These are phyloP conservation scores for Uropsilus gracilis DNA, from an alignment of 2,113 vertebrate species.

Conservation along the genomic window DNA sequence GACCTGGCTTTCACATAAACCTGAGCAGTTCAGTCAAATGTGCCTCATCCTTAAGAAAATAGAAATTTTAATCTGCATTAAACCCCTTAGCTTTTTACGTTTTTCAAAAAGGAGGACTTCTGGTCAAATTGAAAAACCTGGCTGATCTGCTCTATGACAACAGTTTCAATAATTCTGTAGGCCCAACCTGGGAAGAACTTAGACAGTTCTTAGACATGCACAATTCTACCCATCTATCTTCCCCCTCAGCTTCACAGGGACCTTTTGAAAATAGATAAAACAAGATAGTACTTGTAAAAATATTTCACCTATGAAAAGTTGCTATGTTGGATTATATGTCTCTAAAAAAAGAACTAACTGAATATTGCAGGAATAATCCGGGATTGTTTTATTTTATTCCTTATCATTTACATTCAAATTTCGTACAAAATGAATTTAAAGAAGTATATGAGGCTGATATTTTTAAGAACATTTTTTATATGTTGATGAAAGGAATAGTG, in stretches of 20 bases:
- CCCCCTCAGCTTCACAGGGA: not conserved
- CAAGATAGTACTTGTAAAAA: slow-evolving; percentile 4
- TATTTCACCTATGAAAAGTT: slow-evolving; percentile 34
- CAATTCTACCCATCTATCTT: not conserved
- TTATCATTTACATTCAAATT: not conserved
- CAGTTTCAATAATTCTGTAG: not conserved
- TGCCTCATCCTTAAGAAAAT: not conserved
- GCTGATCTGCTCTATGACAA: not conserved
- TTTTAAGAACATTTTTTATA: not conserved
- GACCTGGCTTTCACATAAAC: not conserved
- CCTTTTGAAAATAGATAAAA: slow-evolving; percentile 52
- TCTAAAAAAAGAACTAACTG: not conserved
- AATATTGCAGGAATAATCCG: not conserved
- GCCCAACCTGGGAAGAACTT: not conserved
- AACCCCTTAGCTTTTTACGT: not conserved
- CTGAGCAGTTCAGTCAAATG: not conserved
- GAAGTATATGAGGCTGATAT: not conserved
- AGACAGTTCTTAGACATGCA: not conserved
- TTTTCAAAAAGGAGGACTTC: not conserved
- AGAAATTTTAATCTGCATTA: not conserved
- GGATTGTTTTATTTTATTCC: slow-evolving; percentile 1
- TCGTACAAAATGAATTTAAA: not conserved
- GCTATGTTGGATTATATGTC: not conserved
- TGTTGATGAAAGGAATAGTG: not conserved
- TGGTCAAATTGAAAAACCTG: slow-evolving; percentile 38